Evolutionary conservation across 2,113 vertebrate species (phyloP).

Genomic region (Telmatochromis brichardi): DNA sequence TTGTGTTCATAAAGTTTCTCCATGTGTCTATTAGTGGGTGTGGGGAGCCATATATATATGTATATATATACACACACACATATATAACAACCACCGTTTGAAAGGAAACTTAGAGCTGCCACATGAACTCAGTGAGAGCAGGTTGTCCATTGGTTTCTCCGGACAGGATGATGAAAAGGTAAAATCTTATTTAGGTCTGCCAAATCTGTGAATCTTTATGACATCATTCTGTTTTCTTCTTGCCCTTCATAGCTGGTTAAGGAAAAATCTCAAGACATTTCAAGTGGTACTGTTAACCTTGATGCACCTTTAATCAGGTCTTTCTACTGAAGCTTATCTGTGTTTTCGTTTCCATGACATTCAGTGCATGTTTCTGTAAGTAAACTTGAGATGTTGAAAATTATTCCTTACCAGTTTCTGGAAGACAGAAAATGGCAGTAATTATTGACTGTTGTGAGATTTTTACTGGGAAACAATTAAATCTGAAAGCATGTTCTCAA

Average conservation of each 20-base stretch:
- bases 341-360: rapidly evolving
- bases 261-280: not conserved
- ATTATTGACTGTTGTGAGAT: not conserved
- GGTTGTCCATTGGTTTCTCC: not conserved
- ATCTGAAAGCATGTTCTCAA: not conserved
- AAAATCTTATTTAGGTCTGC: not conserved
- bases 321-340: not conserved
- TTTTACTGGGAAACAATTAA: not conserved
- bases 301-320: not conserved
- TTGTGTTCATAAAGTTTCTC: not conserved
- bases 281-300: not conserved
- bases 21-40: not conserved
- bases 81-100: not conserved
- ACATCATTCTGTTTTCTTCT: not conserved
- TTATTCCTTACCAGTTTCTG: not conserved
- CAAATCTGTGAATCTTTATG: not conserved
- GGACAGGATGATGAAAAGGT: not conserved
- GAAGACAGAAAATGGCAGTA: not conserved
- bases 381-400: not conserved
- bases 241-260: not conserved
- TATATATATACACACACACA: no score
- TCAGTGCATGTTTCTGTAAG: not conserved
- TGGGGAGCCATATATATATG: not conserved
- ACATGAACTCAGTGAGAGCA: not conserved
- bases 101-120: not conserved